A percentile compares a stretch with the other conserved stretches of the same genome.
Evolutionary conservation across 2,113 vertebrate species (phyloP).

Genomic region (Synodontis membranacea): DNA sequence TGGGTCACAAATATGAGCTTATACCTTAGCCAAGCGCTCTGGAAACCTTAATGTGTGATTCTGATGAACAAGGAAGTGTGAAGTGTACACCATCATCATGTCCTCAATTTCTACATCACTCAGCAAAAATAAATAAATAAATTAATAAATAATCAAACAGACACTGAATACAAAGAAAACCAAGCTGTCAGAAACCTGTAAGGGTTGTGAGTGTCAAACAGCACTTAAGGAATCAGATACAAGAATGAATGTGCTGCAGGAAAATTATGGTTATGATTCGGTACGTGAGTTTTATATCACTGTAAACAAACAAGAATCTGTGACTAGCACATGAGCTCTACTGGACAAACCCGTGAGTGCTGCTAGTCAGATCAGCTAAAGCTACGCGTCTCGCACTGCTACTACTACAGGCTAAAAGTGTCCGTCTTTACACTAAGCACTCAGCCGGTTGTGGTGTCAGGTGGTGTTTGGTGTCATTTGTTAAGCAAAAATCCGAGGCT

Average conservation of each 20-base stretch:
- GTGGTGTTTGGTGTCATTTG: neutral
- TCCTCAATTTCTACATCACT: neutral
- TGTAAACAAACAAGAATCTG: slow-evolving; percentile 15
- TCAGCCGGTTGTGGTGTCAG: neutral
- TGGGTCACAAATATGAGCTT: slow-evolving; percentile 22
- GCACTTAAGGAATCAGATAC: too few species aligned
- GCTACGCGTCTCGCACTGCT: neutral
- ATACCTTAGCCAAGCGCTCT: neutral
- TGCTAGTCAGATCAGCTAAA: neutral
- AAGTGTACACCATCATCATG: neutral
- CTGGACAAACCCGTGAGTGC: neutral
- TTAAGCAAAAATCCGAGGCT: neutral
- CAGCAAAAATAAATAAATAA: too few species aligned
- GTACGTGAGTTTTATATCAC: too few species aligned
- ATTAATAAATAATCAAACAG: neutral
- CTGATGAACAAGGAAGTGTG: neutral
- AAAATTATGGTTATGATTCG: too few species aligned
- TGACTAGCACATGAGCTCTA: neutral
- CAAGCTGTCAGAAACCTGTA: neutral
- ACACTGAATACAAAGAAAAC: too few species aligned
- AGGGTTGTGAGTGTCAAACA: neutral
- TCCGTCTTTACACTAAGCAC: too few species aligned
- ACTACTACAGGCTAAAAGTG: neutral
- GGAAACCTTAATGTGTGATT: neutral
- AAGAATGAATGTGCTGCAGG: too few species aligned